These are phyloP conservation scores for Forbesichthys papilliferus DNA, from an alignment of 2,113 vertebrate genomes.

Conservation along the genomic window DNA sequence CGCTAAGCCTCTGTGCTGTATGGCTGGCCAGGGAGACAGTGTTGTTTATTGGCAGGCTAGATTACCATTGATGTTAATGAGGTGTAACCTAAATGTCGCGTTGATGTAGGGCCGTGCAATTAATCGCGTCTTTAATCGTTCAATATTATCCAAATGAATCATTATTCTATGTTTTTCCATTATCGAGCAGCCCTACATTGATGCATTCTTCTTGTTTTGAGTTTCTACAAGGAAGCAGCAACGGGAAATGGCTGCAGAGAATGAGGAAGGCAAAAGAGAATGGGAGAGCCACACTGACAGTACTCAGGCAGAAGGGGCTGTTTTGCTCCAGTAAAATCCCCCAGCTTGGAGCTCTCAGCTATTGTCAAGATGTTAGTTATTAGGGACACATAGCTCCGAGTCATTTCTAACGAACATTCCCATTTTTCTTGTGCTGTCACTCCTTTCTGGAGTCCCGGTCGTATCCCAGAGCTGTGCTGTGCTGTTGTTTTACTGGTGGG, in stretches of 20 bases:
- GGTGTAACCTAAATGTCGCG: too few relatives aligned
- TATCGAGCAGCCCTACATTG: not conserved
- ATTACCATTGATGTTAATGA: too few relatives aligned
- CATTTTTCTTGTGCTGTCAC: slow-evolving; percentile 2
- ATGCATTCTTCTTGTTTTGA: slow-evolving; percentile 18
- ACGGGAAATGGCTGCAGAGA: slow-evolving; percentile 63
- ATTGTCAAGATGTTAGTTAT: slow-evolving; percentile 5
- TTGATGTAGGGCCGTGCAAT: too few relatives aligned
- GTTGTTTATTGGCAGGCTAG: too few relatives aligned
- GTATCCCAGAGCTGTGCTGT: slow-evolving; percentile 3
- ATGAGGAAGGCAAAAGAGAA: too few relatives aligned
- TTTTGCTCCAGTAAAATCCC: slow-evolving; percentile 32
- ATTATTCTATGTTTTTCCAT: too few relatives aligned
- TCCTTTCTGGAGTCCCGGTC: slow-evolving; percentile 13
- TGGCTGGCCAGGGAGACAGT: too few relatives aligned
- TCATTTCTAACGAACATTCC: not conserved
- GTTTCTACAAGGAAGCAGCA: slow-evolving; percentile 47
- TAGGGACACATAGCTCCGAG: not conserved
- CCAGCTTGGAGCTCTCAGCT: not conserved
- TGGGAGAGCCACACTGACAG: slow-evolving; percentile 37
- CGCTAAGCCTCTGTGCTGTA: too few relatives aligned
- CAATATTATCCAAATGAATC: too few relatives aligned
- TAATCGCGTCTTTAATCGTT: too few relatives aligned
- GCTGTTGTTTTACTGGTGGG: slow-evolving; percentile 2
- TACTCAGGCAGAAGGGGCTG: slow-evolving; percentile 30